phyloP scores from a whole-genome alignment of 2,797 vertebrate species.

The Semotilus atromaculatus region DNA sequence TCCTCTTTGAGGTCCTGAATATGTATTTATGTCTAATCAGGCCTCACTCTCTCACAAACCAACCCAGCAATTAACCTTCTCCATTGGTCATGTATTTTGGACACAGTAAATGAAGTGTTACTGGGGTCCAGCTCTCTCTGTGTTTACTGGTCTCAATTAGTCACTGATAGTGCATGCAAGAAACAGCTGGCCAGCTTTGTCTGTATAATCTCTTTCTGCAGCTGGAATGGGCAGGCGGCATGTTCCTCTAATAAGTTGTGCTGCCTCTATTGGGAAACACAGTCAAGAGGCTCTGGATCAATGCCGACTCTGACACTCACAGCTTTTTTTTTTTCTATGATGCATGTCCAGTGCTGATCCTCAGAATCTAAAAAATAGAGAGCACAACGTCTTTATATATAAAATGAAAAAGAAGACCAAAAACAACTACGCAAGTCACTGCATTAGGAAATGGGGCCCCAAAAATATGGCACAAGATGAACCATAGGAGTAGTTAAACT shows the following conservation, averaged over 20 bases:
- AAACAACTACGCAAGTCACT: conserved; percentile 28
- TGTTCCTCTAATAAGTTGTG: conserved; percentile 84
- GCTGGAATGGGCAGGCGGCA: conserved; percentile 81
- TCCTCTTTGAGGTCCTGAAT: conserved; percentile 62
- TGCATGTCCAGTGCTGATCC: conserved; percentile 52
- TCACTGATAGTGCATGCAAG: conserved; percentile 79
- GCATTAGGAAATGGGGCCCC: background rate
- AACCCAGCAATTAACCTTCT: conserved; percentile 80
- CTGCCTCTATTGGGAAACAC: conserved; percentile 79
- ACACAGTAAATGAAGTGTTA: conserved; percentile 68
- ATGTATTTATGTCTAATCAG: conserved; percentile 78
- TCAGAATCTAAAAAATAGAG: conserved; percentile 43
- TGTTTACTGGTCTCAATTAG: conserved; percentile 81
- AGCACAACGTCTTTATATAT: conserved; percentile 16
- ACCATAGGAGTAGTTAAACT: background rate
- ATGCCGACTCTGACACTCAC: conserved; percentile 75
- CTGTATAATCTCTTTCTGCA: conserved; percentile 82
- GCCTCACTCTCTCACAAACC: conserved; percentile 60
- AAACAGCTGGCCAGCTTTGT: conserved; percentile 84
- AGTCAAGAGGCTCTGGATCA: conserved; percentile 77
- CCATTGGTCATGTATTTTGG: conserved; percentile 74
- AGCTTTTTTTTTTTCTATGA: conserved; percentile 57
- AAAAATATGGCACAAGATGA: background rate
- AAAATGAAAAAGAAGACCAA: background rate
- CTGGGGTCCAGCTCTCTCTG: conserved; percentile 65